Evolutionary conservation across 2,888 invertebrate genomes (phyloP).

Genomic region (Leptopilina drosophilae): DNA sequence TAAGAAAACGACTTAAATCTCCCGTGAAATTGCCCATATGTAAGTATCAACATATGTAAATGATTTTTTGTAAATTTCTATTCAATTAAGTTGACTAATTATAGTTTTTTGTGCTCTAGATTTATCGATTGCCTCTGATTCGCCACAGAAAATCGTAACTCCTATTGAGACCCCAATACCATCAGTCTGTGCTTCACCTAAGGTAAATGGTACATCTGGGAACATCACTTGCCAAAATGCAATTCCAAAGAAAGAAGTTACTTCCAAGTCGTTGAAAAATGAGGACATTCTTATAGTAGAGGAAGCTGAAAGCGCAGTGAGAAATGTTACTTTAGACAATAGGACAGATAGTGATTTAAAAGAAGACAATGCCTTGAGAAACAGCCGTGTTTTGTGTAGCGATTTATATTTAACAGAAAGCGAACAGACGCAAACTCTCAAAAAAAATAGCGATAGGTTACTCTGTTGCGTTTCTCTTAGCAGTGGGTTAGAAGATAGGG

Average conservation of each 20-base stretch:
- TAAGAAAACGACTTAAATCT: too few relatives aligned
- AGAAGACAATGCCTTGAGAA: slow-evolving; percentile 54
- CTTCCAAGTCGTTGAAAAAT: slow-evolving; percentile 19
- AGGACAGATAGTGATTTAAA: slow-evolving; percentile 62
- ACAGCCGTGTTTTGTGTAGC: slow-evolving; percentile 55
- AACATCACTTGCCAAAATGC: slow-evolving; percentile 45
- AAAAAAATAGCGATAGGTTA: slow-evolving; percentile 59
- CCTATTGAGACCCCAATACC: slow-evolving; percentile 66
- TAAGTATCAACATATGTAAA: too few relatives aligned
- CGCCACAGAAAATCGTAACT: slow-evolving; percentile 69
- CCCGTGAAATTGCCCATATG: too few relatives aligned
- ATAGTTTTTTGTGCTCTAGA: slow-evolving; percentile 58
- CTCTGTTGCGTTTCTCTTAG: slow-evolving; percentile 24
- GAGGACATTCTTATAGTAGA: slow-evolving; percentile 70
- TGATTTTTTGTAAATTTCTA: too few relatives aligned
- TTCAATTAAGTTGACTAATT: too few relatives aligned
- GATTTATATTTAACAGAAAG: slow-evolving; percentile 58
- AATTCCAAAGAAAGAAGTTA: slow-evolving; percentile 29
- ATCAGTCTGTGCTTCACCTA: slow-evolving; percentile 67
- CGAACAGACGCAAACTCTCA: slow-evolving; percentile 54
- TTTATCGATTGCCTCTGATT: slow-evolving; percentile 72
- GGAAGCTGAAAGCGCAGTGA: slow-evolving; percentile 61
- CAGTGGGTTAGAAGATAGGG: slow-evolving; percentile 25
- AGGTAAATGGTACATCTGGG: slow-evolving; percentile 65
- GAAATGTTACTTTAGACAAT: slow-evolving; percentile 67